phyloP scores from a whole-genome alignment of 1,140 invertebrate genomes.

The Gryon sp. region DNA sequence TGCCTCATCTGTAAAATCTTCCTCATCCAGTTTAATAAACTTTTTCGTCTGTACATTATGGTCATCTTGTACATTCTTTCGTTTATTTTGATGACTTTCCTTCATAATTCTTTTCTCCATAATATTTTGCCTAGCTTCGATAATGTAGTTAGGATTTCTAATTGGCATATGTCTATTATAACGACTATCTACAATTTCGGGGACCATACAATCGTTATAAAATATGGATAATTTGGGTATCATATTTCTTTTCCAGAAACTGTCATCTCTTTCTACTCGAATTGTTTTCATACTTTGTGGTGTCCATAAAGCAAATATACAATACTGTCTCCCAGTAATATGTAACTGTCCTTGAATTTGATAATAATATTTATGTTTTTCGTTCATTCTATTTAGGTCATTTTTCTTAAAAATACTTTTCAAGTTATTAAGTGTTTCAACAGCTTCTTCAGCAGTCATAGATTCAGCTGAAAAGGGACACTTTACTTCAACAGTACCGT shows the following conservation, averaged over 20 bases:
- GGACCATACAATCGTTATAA: constrained; percentile 67
- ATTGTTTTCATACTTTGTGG: constrained; percentile 39
- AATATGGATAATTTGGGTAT: constrained; percentile 58
- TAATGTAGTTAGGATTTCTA: constrained; percentile 59
- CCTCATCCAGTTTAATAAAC: no score
- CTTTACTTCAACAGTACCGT: constrained; percentile 70
- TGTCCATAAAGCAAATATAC: constrained; percentile 60
- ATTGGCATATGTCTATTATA: constrained; percentile 60
- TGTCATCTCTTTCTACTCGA: constrained; percentile 25
- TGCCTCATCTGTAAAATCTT: no score
- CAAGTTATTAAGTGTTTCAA: not conserved
- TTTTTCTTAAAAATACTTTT: constrained; percentile 7
- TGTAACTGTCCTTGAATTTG: constrained; percentile 69
- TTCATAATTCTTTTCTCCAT: not conserved
- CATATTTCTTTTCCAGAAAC: constrained; percentile 51
- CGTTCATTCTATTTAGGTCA: not conserved
- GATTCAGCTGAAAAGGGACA: constrained; percentile 60
- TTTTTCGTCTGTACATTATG: no score
- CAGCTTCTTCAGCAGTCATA: constrained; percentile 10
- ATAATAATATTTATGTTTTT: constrained; percentile 65
- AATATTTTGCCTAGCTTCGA: constrained; percentile 24
- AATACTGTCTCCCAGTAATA: constrained; percentile 52
- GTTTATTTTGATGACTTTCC: not conserved
- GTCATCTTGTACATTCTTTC: no score
- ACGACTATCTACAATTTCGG: constrained; percentile 70